Conservation (phyloP, 1,140 invertebrate genomes). For the Zophobas atratus region DNA sequence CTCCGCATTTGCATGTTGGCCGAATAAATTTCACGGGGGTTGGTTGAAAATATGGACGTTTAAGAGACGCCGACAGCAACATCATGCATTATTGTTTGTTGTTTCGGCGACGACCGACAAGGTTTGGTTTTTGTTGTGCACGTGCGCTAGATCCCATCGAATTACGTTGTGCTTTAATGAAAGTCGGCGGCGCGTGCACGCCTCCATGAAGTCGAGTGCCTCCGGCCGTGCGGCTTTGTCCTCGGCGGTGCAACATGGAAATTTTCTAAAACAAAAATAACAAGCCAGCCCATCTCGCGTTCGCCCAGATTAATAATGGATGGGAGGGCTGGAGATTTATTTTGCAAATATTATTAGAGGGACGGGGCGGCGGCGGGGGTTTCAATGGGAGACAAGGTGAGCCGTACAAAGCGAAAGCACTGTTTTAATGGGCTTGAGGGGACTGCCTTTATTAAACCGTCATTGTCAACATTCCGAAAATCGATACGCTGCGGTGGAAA, state of each 20-base stretch:
- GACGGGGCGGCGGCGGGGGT: background rate
- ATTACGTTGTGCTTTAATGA: constrained; percentile 25
- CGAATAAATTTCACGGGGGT: constrained; percentile 36
- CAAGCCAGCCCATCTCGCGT: constrained; percentile 28
- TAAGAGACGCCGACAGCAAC: constrained; percentile 15
- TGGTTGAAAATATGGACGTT: constrained; percentile 42
- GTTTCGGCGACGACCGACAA: background rate
- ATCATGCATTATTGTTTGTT: constrained; percentile 32
- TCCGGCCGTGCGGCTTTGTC: constrained; percentile 37
- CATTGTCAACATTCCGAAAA: background rate
- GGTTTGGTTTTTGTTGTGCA: constrained; percentile 9
- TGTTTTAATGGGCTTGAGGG: background rate
- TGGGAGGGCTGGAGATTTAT: constrained; percentile 40
- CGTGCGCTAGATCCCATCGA: constrained; percentile 21
- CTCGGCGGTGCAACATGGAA: constrained; percentile 35
- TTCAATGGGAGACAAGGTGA: background rate
- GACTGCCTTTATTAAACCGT: background rate
- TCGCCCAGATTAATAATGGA: constrained; percentile 45
- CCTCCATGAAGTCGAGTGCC: constrained; percentile 20
- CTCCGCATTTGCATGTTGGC: constrained; percentile 30
- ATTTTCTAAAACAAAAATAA: constrained; percentile 43
- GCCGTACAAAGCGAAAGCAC: background rate
- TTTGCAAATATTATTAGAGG: constrained; percentile 31
- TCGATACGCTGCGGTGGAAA: background rate
- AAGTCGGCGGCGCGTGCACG: constrained; percentile 32